Percentiles rank a stretch among this genome's conserved stretches.
These are phyloP conservation scores for Myiotriccus ornatus DNA, from an alignment of 2,797 vertebrate genomes.

Conservation along the genomic window DNA sequence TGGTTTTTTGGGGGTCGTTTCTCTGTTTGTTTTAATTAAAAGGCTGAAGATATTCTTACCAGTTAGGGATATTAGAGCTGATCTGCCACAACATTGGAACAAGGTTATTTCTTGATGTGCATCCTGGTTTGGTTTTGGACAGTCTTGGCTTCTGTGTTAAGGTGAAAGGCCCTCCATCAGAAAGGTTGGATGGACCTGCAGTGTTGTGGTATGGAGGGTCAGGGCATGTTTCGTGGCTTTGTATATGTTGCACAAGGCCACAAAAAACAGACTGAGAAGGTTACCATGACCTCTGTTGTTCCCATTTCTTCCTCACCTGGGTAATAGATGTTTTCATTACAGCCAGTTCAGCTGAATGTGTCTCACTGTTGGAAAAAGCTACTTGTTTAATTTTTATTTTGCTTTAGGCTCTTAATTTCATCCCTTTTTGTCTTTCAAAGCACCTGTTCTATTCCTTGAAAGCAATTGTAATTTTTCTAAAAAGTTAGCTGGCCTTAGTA, in stretches of 20 bases:
- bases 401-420: background rate
- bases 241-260: background rate
- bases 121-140: background rate
- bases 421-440: background rate
- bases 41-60: background rate
- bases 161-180: background rate
- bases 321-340: background rate
- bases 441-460: background rate
- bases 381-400: background rate
- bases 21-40: background rate
- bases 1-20: background rate
- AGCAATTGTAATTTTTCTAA: background rate
- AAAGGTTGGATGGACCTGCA: background rate
- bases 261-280: background rate
- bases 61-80: background rate
- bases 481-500: background rate
- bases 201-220: fast-evolving
- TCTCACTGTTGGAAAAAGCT: background rate
- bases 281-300: background rate
- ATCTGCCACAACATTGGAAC: background rate
- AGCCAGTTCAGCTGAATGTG: background rate
- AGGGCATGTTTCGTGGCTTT: background rate
- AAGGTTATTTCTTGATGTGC: background rate
- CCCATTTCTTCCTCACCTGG: background rate
- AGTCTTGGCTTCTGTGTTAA: background rate